Evolutionary conservation across 2,888 invertebrate genomes (phyloP).

Genomic region (Halocaridina rubra): DNA sequence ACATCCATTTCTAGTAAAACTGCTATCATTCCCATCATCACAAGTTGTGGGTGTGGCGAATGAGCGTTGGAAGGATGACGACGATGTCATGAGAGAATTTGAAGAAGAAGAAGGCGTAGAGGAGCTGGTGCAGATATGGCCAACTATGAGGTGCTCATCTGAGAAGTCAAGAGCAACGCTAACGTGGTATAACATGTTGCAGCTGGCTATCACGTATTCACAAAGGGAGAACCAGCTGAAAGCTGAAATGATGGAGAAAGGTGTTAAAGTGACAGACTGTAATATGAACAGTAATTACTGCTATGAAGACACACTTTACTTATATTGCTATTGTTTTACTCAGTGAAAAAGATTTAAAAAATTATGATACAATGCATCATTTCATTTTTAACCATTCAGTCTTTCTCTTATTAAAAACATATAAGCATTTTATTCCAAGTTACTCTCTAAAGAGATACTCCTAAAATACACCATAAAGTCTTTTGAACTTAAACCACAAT

Average conservation of each 20-base stretch:
- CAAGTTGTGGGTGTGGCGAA: slow-evolving; percentile 19
- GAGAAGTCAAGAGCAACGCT: slow-evolving; percentile 89
- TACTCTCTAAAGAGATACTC: too few species aligned
- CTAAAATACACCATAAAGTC: too few species aligned
- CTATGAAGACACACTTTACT: too few species aligned
- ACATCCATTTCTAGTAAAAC: slow-evolving; percentile 41
- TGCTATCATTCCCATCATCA: slow-evolving; percentile 14
- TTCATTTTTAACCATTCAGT: too few species aligned
- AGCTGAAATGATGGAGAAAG: slow-evolving; percentile 80
- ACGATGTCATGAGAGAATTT: background rate
- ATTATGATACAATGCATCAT: too few species aligned
- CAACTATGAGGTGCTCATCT: slow-evolving; percentile 77
- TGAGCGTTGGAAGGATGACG: slow-evolving; percentile 17
- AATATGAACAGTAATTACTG: too few species aligned
- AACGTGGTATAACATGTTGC: slow-evolving; percentile 93
- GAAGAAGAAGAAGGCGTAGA: background rate
- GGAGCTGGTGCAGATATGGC: slow-evolving; percentile 43
- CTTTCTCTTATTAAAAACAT: too few species aligned
- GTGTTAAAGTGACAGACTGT: too few species aligned
- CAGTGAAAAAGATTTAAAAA: too few species aligned
- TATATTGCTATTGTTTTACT: too few species aligned
- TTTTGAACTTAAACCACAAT: too few species aligned
- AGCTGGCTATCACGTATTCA: slow-evolving; percentile 90
- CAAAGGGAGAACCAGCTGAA: slow-evolving; percentile 95
- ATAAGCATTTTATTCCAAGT: too few species aligned